Evolutionary conservation across 2,797 vertebrate genomes (phyloP).

Genomic region (Neoniphon sammara): DNA sequence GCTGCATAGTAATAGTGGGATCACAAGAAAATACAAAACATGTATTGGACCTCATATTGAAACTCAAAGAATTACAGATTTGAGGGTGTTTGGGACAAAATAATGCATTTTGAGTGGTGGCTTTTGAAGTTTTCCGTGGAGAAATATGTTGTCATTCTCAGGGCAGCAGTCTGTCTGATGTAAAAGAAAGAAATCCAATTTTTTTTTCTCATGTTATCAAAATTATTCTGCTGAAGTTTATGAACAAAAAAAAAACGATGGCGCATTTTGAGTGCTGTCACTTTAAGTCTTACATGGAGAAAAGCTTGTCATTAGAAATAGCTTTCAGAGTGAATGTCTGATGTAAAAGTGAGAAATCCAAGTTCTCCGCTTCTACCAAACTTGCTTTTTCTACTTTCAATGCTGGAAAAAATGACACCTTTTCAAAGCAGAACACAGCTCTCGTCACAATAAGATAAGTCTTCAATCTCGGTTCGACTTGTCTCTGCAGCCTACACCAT

Average conservation of each 20-base stretch:
- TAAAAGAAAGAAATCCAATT: constrained; percentile 67
- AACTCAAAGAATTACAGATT: constrained; percentile 20
- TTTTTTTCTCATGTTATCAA: constrained; percentile 39
- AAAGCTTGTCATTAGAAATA: constrained; percentile 57
- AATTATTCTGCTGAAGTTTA: constrained; percentile 51
- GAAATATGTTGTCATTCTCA: constrained; percentile 54
- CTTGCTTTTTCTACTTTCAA: constrained; percentile 43
- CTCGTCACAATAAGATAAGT: constrained; percentile 33
- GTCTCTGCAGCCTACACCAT: constrained; percentile 17
- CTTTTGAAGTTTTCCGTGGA: constrained; percentile 55
- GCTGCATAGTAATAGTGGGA: no score
- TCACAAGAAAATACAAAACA: background rate
- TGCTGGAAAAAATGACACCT: constrained; percentile 41
- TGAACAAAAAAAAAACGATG: constrained; percentile 32
- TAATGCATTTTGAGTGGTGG: constrained; percentile 33
- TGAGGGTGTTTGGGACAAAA: constrained; percentile 27
- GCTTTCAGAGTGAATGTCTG: constrained; percentile 53
- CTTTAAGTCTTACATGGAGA: constrained; percentile 48
- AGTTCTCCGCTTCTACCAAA: constrained; percentile 33
- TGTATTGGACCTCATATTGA: background rate
- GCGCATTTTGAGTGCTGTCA: constrained; percentile 55
- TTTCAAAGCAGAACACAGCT: constrained; percentile 41
- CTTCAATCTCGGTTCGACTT: constrained; percentile 19
- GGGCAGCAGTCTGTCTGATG: constrained; percentile 55
- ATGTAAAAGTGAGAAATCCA: constrained; percentile 67